phyloP scores from a whole-genome alignment of 2,113 vertebrate genomes.

The Dipodomys ordii region DNA sequence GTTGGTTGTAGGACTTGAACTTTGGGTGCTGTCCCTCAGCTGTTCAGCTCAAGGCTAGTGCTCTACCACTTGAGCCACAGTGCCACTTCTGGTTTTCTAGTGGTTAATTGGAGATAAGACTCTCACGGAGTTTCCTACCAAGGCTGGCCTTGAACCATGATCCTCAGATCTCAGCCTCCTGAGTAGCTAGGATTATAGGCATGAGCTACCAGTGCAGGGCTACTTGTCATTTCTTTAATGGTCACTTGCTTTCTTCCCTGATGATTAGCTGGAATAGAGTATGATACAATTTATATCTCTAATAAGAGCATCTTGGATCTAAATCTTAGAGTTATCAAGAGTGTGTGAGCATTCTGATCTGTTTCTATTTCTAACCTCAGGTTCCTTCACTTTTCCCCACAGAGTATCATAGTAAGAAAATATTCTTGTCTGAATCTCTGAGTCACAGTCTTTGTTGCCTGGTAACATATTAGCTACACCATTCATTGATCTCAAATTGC shows the following conservation, averaged over 20 bases:
- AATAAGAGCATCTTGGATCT: not conserved
- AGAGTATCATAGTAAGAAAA: not conserved
- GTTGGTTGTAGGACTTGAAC: no score
- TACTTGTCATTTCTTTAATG: not conserved
- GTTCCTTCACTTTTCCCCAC: not conserved
- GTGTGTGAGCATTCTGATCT: not conserved
- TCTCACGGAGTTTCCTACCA: no score
- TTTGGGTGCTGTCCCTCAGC: no score
- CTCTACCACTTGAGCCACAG: no score
- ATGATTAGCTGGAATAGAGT: not conserved
- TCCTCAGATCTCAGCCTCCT: no score
- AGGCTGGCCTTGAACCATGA: no score
- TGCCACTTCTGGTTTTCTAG: no score
- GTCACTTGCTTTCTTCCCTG: not conserved
- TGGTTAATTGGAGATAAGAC: no score
- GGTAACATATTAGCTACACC: conserved; percentile 53
- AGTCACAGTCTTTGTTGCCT: conserved; percentile 48
- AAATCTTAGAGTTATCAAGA: not conserved
- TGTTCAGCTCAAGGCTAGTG: no score
- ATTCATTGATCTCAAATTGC: conserved; percentile 47
- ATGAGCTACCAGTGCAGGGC: no score
- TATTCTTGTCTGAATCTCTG: not conserved
- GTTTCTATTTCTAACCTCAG: conserved; percentile 34
- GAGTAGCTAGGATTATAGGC: no score
- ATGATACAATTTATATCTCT: not conserved